phyloP scores from a whole-genome alignment of 1,140 invertebrate genomes.

The Pantala flavescens region DNA sequence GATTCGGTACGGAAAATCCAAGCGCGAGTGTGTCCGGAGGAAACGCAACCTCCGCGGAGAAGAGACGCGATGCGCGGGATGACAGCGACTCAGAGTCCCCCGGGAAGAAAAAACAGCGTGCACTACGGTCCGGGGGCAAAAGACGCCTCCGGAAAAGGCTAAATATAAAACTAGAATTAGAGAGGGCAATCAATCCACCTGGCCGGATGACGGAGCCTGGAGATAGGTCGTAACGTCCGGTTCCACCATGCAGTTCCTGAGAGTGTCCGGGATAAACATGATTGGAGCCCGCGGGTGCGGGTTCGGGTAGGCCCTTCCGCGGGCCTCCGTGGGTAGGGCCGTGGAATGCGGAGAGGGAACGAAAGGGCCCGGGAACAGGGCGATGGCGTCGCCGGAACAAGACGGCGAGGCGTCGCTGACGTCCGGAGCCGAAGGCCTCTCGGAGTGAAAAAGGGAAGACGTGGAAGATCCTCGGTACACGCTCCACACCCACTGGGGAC shows the following conservation, averaged over 20 bases:
- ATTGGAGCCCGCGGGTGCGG: conserved; percentile 37
- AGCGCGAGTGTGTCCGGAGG: too few relatives aligned
- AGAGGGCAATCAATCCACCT: conserved; percentile 34
- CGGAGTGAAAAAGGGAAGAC: too few relatives aligned
- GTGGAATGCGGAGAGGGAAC: neutral
- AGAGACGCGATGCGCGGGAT: too few relatives aligned
- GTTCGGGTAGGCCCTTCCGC: neutral
- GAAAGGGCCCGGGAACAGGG: neutral
- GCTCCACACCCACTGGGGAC: neutral
- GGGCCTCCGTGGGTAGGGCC: neutral
- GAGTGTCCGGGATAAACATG: conserved; percentile 69
- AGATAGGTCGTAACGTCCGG: conserved; percentile 71
- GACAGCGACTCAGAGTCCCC: too few relatives aligned
- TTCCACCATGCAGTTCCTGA: conserved; percentile 74
- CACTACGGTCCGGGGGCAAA: too few relatives aligned
- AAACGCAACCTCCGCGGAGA: too few relatives aligned
- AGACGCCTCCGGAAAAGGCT: too few relatives aligned
- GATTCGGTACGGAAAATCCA: too few relatives aligned
- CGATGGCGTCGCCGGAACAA: neutral
- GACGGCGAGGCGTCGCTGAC: neutral
- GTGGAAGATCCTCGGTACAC: neutral
- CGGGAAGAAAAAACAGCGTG: too few relatives aligned
- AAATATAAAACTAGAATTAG: too few relatives aligned
- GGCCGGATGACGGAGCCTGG: conserved; percentile 67
- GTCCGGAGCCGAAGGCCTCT: too few relatives aligned